These are phyloP conservation scores for Arnoldichthys spilopterus DNA, from an alignment of 2,797 vertebrate genomes.

Conservation along the genomic window DNA sequence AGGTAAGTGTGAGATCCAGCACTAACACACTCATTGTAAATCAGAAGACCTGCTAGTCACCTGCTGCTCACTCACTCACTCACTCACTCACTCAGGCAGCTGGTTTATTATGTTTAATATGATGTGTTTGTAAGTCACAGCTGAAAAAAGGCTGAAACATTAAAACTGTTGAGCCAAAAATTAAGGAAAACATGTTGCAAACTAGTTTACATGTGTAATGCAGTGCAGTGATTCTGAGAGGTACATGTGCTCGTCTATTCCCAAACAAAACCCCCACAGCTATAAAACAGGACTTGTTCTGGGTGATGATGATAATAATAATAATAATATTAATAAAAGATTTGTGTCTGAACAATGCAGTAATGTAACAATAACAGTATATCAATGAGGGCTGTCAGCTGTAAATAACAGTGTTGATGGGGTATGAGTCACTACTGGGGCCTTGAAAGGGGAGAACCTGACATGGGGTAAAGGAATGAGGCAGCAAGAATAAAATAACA, in stretches of 20 bases:
- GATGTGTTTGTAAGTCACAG: too few species aligned
- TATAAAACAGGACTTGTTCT: not conserved
- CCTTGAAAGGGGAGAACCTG: not conserved
- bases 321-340: too few species aligned
- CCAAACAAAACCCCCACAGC: not conserved
- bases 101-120: too few species aligned
- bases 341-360: not conserved
- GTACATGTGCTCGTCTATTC: not conserved
- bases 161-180: not conserved
- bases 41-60: not conserved
- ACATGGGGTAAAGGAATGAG: not conserved
- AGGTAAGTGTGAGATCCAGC: slow-evolving; percentile 42
- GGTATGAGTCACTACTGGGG: not conserved
- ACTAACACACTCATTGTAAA: not conserved
- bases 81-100: too few species aligned
- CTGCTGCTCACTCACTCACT: too few species aligned
- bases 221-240: not conserved
- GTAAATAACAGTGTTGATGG: not conserved
- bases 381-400: not conserved
- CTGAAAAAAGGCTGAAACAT: too few species aligned
- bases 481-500: too few species aligned
- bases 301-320: too few species aligned
- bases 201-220: not conserved
- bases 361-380: not conserved
- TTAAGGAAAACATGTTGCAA: not conserved